Evolutionary conservation across 2,797 vertebrate genomes (phyloP), one percentile per base, ranked within the genome.

Genomic region (Huso huso): DNA sequence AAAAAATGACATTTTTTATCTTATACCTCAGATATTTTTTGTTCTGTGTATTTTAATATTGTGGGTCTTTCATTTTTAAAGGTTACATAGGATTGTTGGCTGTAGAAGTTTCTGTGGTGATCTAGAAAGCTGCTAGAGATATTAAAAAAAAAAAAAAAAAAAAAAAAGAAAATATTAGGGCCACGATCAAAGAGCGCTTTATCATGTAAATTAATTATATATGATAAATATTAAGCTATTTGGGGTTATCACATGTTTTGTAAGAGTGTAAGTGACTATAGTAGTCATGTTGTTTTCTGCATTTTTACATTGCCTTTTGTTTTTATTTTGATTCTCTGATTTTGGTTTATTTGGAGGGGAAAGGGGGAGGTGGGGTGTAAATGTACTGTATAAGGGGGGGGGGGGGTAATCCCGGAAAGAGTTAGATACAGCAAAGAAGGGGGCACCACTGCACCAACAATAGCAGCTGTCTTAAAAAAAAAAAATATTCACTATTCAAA

Each of bases 11-110:
- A 94, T 96, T 97, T 97, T 96, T 96, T 95, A 95, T 97, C 94
- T 95, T 95, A 97, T 97, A 97, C 95, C 95, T 97, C 95, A 97
- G 92, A 96, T 97, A 95, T 96, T 96, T 37, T 37, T 96, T 96
- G 95, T 97, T 95, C 93, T 94, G 95, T 97, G 94, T 95, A 95
- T 97, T 97, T 97, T 96, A 95, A 94, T 95, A 97, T 95, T 91
- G 95, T 96, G 93, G 93, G 90, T 93, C 94, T 94, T 95, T 97
- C 74, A 93, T 95, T 97, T 97, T 88, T 83, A 89, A 92, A 93
- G 89, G 90, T 93, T 93, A 87, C 77, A 83, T 95, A 95, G 23
- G 89, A 92, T 92, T 86, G 92, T 92, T 89, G 90, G 90, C 91
- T 93, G 89, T 95, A 95, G 91, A 92, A 88, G 80, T 92, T 91